A percentile compares a stretch with the other conserved stretches of the same genome.
phyloP scores from a whole-genome alignment of 2,888 invertebrate genomes.

The Drosophila phalerata region DNA sequence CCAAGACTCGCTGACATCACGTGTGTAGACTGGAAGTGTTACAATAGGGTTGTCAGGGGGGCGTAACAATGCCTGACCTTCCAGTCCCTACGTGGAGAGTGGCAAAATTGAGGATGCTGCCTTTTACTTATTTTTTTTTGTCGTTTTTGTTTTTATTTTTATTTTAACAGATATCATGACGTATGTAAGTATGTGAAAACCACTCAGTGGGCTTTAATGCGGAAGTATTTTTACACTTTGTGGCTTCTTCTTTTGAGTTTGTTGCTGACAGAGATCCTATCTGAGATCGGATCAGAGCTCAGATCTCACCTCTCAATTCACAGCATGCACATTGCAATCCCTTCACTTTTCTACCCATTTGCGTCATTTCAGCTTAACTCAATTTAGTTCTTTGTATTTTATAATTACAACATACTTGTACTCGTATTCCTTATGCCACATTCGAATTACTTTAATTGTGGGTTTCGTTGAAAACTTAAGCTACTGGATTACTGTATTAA shows the following conservation, averaged over 20 bases:
- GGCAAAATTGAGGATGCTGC: constrained; percentile 22
- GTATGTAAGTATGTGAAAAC: not conserved
- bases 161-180: constrained; percentile 11
- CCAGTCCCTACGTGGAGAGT: constrained; percentile 22
- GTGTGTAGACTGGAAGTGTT: constrained; percentile 61
- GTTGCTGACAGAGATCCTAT: constrained; percentile 21
- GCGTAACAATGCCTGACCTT: constrained; percentile 44
- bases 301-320: constrained; percentile 13
- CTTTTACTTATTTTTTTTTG: constrained; percentile 47
- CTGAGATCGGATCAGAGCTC: constrained; percentile 34
- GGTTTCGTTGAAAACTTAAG: constrained; percentile 32
- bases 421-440: constrained; percentile 7
- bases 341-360: constrained; percentile 59
- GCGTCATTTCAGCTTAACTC: constrained; percentile 45
- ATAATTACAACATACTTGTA: constrained; percentile 43
- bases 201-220: constrained; percentile 17
- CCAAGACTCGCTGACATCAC: constrained; percentile 35
- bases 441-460: constrained; percentile 48
- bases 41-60: constrained; percentile 46
- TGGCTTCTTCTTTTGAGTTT: constrained; percentile 17
- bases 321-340: constrained; percentile 31
- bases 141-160: not conserved
- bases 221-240: constrained; percentile 29
- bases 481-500: constrained; percentile 13
- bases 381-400: constrained; percentile 31